Evolutionary conservation across 2,888 invertebrate genomes (phyloP).

Genomic region (Diarsia brunnea): DNA sequence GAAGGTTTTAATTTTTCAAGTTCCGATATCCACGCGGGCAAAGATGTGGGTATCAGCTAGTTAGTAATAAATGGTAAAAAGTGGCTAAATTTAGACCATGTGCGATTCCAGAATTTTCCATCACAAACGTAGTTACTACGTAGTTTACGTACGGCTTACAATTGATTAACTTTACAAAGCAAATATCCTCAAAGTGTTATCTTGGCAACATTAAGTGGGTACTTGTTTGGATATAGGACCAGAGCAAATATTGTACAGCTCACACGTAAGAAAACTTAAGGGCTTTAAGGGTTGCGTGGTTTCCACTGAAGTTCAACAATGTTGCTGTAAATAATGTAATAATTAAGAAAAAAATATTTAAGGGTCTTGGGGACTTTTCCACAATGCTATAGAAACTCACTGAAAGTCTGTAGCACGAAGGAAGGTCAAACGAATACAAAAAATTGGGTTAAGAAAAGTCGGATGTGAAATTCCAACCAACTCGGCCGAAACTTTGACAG

Average conservation of each 20-base stretch:
- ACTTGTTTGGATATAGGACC: slow-evolving; percentile 18
- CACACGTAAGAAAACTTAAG: slow-evolving; percentile 28
- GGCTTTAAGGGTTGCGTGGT: background rate
- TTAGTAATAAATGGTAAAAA: background rate
- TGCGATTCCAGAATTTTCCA: background rate
- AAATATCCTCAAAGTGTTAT: slow-evolving; percentile 21
- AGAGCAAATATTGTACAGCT: slow-evolving; percentile 35
- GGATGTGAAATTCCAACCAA: slow-evolving; percentile 12
- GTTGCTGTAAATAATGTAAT: slow-evolving; percentile 6
- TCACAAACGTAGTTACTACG: background rate
- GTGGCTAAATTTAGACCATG: background rate
- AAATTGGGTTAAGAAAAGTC: slow-evolving; percentile 1
- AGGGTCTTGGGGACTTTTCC: background rate
- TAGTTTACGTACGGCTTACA: background rate
- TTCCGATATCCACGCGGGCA: too few relatives aligned
- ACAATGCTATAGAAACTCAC: slow-evolving; percentile 2
- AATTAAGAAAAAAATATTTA: slow-evolving; percentile 16
- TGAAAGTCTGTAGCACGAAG: background rate
- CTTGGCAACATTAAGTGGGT: slow-evolving; percentile 2
- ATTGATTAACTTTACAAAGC: slow-evolving; percentile 24
- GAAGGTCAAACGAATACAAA: slow-evolving; percentile 12
- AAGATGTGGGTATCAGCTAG: too few relatives aligned
- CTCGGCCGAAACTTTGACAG: slow-evolving; percentile 17
- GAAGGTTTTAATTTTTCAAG: too few relatives aligned
- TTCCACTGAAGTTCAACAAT: slow-evolving; percentile 21